Conservation (phyloP, 2,797 vertebrate genomes). For the Rachycentron canadum region DNA sequence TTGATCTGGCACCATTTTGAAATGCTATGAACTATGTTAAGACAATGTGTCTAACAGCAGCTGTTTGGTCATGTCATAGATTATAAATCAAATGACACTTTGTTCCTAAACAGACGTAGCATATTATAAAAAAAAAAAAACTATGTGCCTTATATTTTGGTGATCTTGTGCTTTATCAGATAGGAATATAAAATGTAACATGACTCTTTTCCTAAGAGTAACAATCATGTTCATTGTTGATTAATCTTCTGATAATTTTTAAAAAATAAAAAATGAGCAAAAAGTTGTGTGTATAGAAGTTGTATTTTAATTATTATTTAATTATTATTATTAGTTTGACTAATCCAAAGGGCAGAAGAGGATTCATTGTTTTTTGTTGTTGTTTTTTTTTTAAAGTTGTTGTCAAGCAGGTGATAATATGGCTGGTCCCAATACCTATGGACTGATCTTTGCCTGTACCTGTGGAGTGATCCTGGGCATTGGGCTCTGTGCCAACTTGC, state of each 20-base stretch:
- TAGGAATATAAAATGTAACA: not conserved
- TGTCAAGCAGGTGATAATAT: constrained; percentile 36
- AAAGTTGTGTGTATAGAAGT: no score
- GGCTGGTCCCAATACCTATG: constrained; percentile 77
- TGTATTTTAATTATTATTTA: not conserved
- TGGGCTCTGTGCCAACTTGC: constrained; percentile 84
- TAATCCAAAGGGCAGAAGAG: not conserved
- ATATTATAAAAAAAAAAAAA: not conserved
- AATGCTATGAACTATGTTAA: not conserved
- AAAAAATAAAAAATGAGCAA: no score
- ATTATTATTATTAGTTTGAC: not conserved
- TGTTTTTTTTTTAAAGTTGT: constrained; percentile 49
- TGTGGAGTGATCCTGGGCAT: constrained; percentile 84
- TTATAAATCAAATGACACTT: not conserved
- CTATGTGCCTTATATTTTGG: not conserved
- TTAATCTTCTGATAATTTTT: not conserved
- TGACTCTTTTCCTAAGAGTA: not conserved
- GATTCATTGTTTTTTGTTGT: no score
- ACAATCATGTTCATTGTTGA: not conserved
- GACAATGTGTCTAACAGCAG: not conserved
- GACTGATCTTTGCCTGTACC: constrained; percentile 83
- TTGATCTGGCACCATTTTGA: not conserved
- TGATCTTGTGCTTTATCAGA: not conserved
- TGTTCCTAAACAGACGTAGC: not conserved
- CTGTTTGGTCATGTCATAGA: not conserved